Evolutionary conservation across 2,888 invertebrate genomes (phyloP).

Genomic region (Diogma glabrata): DNA sequence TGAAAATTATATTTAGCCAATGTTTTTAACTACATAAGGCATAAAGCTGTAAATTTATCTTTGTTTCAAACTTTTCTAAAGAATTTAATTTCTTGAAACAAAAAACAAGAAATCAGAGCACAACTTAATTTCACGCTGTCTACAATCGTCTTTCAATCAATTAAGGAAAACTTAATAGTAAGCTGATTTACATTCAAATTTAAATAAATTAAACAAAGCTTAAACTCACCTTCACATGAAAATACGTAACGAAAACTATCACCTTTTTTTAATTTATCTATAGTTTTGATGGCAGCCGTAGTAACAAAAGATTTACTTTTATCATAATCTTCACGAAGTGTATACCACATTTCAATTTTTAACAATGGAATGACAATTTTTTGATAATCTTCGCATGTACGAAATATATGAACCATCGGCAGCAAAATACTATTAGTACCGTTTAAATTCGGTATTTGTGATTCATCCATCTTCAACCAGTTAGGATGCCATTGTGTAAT

Average conservation of each 20-base stretch:
- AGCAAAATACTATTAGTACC: conserved; percentile 38
- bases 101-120: no score
- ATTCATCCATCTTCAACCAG: conserved; percentile 49
- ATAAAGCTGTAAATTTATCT: no score
- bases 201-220: no score
- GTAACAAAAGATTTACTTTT: not conserved
- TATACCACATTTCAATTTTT: conserved; percentile 29
- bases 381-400: not conserved
- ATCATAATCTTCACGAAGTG: conserved; percentile 13
- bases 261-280: not conserved
- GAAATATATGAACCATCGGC: conserved; percentile 37
- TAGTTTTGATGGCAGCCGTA: not conserved
- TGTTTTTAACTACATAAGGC: no score
- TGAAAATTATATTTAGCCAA: no score
- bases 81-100: no score
- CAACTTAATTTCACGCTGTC: no score
- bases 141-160: no score
- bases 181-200: no score
- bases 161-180: no score
- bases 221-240: conserved; percentile 11
- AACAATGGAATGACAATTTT: conserved; percentile 26
- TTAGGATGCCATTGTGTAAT: conserved; percentile 53
- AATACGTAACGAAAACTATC: conserved; percentile 10
- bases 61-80: no score
- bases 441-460: conserved; percentile 43